Evolutionary conservation across 2,113 vertebrate species (phyloP), one percentile per base, ranked within the genome.

Genomic region (Prolemur simus): DNA sequence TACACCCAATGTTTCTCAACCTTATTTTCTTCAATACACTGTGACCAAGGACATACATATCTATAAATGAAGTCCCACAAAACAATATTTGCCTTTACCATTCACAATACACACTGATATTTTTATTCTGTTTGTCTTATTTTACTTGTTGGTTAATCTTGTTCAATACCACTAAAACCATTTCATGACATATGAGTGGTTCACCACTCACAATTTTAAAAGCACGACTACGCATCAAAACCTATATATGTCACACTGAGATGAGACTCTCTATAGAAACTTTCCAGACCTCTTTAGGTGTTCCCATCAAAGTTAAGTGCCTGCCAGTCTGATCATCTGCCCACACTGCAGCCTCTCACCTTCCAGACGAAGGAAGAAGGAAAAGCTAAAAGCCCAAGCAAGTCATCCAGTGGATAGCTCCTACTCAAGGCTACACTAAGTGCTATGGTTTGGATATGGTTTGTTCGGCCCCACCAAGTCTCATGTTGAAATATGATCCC

Each of bases 111-210:
- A 89, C 54, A 78, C 45, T 81, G 74, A 92, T 64, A 39, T 15
- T 95, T 96, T 85, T 88, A 77, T 78, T 97, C 52, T 89, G 32
- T 93, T 87, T 85, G 23, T 76, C 34, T 90, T 95, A 77, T 82
- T 91, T 80, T 84, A 83, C 49, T 95, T 52, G 84, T 87, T 93
- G 45, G 84, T 87, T 93, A 85, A 78, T 83, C 84, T 42, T 94
- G n/a, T n/a, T 87, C 56, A 87, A 58, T 90, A 69, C 5, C 64
- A 74, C 2, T 73, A 68, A 91, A 54, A 54, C 37, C 76, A 88
- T 84, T 91, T 85, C 45, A 81, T 56, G 15, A 91, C 52, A 85
- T 87, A 63, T 63, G 27, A 85, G n/a, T 68, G 42, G 37, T 18
- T 69, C 63, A 10, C 74, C 69, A 77, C 7, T 45, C 32, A 88